Conservation (phyloP, 2,113 vertebrate genomes). For the Gasterosteus aculeatus region DNA sequence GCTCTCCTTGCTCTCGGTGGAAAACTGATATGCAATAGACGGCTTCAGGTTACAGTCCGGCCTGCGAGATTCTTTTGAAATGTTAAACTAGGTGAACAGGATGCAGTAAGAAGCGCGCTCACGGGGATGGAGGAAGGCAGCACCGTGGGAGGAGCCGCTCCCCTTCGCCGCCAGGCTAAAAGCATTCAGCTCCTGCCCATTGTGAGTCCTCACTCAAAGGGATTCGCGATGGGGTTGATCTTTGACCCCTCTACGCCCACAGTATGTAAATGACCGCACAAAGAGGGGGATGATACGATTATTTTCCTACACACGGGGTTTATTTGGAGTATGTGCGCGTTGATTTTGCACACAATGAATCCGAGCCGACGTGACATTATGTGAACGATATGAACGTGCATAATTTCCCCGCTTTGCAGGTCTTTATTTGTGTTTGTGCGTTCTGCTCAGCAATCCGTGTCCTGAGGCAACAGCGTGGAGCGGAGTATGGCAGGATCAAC, state of each 20-base stretch:
- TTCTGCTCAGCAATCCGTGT: neutral
- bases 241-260: conserved; percentile 82
- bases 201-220: conserved; percentile 78
- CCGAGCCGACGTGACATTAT: neutral
- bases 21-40: conserved; percentile 80
- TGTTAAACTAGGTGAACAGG: conserved; percentile 62
- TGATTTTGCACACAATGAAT: neutral
- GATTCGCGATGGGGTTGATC: conserved; percentile 86
- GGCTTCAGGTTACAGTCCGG: conserved; percentile 76
- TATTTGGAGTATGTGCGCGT: neutral
- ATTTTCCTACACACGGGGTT: conserved; percentile 33
- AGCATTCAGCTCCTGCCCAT: conserved; percentile 76
- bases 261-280: conserved; percentile 84
- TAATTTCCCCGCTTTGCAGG: neutral
- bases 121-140: conserved; percentile 46
- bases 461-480: conserved; percentile 6
- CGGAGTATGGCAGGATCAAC: conserved; percentile 36
- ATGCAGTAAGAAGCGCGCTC: conserved; percentile 53
- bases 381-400: neutral
- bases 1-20: conserved; percentile 57
- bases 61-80: conserved; percentile 78
- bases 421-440: conserved; percentile 1
- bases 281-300: conserved; percentile 78
- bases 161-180: conserved; percentile 78
- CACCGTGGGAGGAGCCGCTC: conserved; percentile 58